A percentile compares a stretch with the other conserved stretches of the same genome.
These are phyloP conservation scores for Erynnis tages DNA, from an alignment of 2,888 invertebrate species.

Conservation along the genomic window DNA sequence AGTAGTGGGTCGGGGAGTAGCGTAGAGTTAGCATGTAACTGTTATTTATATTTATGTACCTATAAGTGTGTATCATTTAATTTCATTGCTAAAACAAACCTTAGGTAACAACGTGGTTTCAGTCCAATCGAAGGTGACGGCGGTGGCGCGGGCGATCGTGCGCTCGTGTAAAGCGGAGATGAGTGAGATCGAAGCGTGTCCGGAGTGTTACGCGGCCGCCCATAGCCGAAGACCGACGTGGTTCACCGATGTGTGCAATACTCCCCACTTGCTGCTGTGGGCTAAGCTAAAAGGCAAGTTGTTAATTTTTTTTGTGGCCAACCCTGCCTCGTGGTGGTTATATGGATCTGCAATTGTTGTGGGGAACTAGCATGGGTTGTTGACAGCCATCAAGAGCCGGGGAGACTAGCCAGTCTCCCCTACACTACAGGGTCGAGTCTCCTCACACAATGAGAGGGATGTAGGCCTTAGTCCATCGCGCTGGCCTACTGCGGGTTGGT, in stretches of 20 bases:
- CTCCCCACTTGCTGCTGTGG: constrained; percentile 96
- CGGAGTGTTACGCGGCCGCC: constrained; percentile 94
- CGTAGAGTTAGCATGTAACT: not conserved
- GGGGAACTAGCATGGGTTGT: no score
- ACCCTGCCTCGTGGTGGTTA: no score
- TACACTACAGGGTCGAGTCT: no score
- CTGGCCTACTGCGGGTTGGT: no score
- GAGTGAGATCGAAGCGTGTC: constrained; percentile 95
- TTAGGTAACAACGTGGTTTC: constrained; percentile 37
- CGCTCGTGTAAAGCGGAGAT: constrained; percentile 94
- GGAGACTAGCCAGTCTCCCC: no score
- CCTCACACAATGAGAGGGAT: no score
- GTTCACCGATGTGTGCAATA: constrained; percentile 95
- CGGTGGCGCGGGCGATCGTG: constrained; percentile 88
- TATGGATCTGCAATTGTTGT: no score
- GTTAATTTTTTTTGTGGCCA: no score
- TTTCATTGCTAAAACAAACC: constrained; percentile 9
- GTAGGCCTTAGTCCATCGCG: no score
- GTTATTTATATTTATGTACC: not conserved
- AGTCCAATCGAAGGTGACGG: constrained; percentile 90
- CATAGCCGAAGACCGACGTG: constrained; percentile 90
- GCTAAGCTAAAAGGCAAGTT: constrained; percentile 92
- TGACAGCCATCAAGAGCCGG: no score
- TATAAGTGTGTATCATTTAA: not conserved
- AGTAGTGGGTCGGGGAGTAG: not conserved